These are phyloP conservation scores for Hartigia nigra DNA, from an alignment of 2,888 invertebrate genomes.

Conservation along the genomic window DNA sequence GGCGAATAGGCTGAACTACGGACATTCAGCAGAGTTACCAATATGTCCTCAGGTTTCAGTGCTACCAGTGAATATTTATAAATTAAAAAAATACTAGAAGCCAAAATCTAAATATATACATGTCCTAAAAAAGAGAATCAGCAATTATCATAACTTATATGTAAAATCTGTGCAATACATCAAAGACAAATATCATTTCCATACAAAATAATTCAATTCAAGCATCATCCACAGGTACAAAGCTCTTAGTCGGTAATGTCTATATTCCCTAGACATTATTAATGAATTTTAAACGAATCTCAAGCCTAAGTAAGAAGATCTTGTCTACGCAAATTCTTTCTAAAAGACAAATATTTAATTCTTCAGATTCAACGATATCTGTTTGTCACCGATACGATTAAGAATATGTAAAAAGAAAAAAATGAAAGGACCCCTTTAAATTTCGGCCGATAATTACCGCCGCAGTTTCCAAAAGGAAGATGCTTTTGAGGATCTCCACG, in stretches of 20 bases:
- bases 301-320: neutral
- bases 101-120: neutral
- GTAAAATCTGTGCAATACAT: neutral
- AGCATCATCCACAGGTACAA: neutral
- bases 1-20: slow-evolving; percentile 10
- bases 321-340: neutral
- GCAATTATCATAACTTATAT: neutral
- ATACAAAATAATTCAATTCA: neutral
- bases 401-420: neutral
- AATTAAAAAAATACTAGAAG: neutral
- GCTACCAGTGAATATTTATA: neutral
- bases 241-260: neutral
- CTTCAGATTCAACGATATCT: neutral
- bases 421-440: neutral
- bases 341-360: neutral
- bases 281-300: neutral
- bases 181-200: neutral
- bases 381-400: neutral
- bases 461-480: neutral
- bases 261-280: neutral
- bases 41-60: neutral
- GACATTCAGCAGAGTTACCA: neutral
- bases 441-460: neutral
- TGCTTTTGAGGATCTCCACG: neutral
- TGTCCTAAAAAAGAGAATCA: neutral